Conservation (phyloP, 2,113 vertebrate genomes). For the Lipophrys pholis region DNA sequence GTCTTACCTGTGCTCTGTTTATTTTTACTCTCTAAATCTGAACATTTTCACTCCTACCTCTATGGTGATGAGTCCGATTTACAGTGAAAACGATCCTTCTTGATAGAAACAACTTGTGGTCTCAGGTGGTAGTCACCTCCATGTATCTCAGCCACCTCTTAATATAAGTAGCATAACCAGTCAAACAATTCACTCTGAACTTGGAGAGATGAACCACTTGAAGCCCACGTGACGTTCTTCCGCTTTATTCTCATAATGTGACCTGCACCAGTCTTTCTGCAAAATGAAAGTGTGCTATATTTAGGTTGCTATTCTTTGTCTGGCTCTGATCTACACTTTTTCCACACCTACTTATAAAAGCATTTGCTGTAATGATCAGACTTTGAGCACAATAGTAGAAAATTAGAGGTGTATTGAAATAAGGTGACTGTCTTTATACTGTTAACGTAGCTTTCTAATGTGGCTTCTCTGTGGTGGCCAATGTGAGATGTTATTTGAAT, state of each 20-base stretch:
- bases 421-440: background rate
- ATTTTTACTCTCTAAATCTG: no score
- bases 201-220: background rate
- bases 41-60: no score
- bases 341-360: background rate
- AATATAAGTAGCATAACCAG: no score
- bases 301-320: background rate
- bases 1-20: no score
- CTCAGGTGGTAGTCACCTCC: no score
- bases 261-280: background rate
- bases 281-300: slow-evolving; percentile 12
- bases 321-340: background rate
- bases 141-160: no score
- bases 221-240: slow-evolving; percentile 6
- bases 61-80: no score
- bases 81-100: no score
- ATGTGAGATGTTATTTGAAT: no score
- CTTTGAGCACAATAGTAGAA: slow-evolving; percentile 4
- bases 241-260: slow-evolving; percentile 9
- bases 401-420: slow-evolving; percentile 18
- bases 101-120: no score
- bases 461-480: no score
- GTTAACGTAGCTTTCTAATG: background rate
- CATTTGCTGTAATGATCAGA: slow-evolving; percentile 20
- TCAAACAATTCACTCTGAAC: background rate